These are phyloP conservation scores for Turritopsis rubra DNA, from an alignment of 30 jellyfish, hydroid and myxozoan species.

Conservation along the genomic window DNA sequence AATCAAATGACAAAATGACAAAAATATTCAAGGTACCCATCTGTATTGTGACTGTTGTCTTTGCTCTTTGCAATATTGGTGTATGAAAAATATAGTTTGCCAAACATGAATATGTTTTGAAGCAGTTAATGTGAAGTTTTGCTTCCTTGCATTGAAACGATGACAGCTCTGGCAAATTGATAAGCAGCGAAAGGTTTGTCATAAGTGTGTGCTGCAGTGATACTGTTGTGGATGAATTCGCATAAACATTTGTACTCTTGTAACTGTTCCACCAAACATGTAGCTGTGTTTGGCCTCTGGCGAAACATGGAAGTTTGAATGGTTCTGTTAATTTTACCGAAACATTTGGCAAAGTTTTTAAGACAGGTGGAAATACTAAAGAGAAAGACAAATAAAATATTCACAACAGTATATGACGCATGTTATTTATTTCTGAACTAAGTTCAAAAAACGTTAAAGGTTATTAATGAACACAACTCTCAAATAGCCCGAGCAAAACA, in stretches of 20 bases:
- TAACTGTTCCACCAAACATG: not conserved
- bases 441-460: no score
- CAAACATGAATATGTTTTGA: not conserved
- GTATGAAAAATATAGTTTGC: not conserved
- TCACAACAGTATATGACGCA: not conserved
- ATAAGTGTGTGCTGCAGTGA: not conserved
- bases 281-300: not conserved
- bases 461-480: no score
- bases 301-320: not conserved
- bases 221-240: not conserved
- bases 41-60: not conserved
- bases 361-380: not conserved
- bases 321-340: not conserved
- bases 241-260: not conserved
- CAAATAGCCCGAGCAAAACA: no score
- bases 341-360: not conserved
- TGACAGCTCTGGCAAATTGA: not conserved
- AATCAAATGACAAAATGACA: not conserved
- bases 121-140: not conserved
- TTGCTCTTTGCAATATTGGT: not conserved
- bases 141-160: not conserved
- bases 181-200: not conserved
- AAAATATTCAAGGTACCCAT: not conserved
- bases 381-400: not conserved
- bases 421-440: no score